Evolutionary conservation across 2,113 vertebrate species (phyloP).

Genomic region (Nesoenas mayeri): DNA sequence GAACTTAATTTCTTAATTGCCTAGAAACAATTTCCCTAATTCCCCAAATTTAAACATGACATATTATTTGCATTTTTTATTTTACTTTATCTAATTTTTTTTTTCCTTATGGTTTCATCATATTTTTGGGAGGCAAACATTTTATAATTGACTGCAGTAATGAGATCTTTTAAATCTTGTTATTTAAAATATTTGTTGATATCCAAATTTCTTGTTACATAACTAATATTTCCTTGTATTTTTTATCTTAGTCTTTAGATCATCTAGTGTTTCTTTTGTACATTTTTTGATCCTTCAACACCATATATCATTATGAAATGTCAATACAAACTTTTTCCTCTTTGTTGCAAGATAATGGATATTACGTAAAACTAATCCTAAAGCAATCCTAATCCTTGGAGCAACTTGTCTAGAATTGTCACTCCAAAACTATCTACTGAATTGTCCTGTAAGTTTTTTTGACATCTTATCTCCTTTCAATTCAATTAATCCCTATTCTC

Average conservation of each 20-base stretch:
- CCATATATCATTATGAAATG: not conserved
- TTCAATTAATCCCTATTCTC: not conserved
- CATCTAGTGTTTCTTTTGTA: accelerated
- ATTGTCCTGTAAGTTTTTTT: not conserved
- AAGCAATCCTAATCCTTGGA: too few relatives aligned
- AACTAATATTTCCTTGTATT: not conserved
- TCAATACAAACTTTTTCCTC: not conserved
- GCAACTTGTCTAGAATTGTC: not conserved
- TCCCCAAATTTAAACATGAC: not conserved
- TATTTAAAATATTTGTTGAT: not conserved
- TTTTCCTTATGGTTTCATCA: not conserved
- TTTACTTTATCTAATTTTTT: not conserved
- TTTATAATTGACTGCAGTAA: not conserved
- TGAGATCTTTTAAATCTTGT: not conserved
- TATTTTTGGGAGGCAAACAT: not conserved
- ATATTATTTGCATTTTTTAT: not conserved
- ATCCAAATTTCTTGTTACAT: not conserved
- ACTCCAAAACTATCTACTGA: not conserved
- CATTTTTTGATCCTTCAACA: not conserved
- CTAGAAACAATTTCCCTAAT: not conserved
- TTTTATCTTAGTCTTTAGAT: not conserved
- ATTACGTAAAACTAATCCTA: not conserved
- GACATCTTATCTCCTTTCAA: not conserved
- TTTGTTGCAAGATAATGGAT: not conserved
- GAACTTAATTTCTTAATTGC: not conserved